These are phyloP conservation scores for Alviniconcha marisindica DNA, from an alignment of 1,140 invertebrate genomes.

Conservation along the genomic window DNA sequence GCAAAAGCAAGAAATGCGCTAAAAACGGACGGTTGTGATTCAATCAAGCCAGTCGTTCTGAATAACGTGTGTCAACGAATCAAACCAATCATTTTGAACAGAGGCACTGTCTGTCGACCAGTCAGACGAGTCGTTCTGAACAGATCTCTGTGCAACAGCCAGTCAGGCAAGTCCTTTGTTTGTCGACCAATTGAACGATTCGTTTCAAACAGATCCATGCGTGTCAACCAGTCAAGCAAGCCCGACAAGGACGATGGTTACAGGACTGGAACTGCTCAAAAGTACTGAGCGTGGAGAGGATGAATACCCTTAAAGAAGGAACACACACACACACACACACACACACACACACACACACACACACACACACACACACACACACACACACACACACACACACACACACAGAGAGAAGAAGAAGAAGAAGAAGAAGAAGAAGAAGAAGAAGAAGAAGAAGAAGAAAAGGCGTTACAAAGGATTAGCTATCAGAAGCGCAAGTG, in stretches of 20 bases:
- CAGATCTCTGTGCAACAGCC: neutral
- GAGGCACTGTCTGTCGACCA: too few relatives aligned
- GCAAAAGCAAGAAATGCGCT: too few relatives aligned
- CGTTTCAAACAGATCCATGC: neutral
- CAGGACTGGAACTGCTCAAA: neutral
- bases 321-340: neutral
- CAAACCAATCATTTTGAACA: too few relatives aligned
- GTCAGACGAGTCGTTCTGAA: neutral
- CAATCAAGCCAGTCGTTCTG: too few relatives aligned
- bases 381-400: neutral
- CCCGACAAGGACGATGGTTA: neutral
- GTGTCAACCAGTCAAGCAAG: neutral
- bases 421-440: too few relatives aligned
- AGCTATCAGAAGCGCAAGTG: too few relatives aligned
- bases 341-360: neutral
- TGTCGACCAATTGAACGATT: too few relatives aligned
- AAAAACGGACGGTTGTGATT: too few relatives aligned
- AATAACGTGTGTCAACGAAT: too few relatives aligned
- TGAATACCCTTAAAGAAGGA: neutral
- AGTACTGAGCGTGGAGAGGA: neutral
- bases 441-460: too few relatives aligned
- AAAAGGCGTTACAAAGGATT: too few relatives aligned
- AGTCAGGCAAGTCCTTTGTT: too few relatives aligned
- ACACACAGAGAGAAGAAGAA: neutral
- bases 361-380: conserved; percentile 2